Conservation (phyloP, 2,113 vertebrate genomes). For the Anolis sagrei region DNA sequence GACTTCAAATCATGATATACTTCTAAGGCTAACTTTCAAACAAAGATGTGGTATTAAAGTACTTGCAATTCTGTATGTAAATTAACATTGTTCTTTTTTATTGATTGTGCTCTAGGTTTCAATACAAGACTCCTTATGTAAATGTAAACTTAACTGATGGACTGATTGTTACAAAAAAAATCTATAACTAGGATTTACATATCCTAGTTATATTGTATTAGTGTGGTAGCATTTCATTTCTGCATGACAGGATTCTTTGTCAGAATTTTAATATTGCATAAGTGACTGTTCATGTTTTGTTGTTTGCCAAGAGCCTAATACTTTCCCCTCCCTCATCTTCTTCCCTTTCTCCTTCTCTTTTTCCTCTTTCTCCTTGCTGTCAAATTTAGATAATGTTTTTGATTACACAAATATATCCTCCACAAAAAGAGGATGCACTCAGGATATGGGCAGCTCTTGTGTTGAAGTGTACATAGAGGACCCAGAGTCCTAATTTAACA, state of each 20-base stretch:
- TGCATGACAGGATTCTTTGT: neutral
- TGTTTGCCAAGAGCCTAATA: constrained; percentile 17
- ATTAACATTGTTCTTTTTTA: constrained; percentile 37
- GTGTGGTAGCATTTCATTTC: constrained; percentile 42
- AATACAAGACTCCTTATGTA: constrained; percentile 28
- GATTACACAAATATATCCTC: neutral
- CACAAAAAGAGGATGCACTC: neutral
- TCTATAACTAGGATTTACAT: constrained; percentile 48
- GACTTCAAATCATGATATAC: constrained; percentile 41
- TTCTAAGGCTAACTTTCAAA: constrained; percentile 49
- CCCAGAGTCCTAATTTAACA: neutral
- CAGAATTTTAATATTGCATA: constrained; percentile 42
- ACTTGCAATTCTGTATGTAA: constrained; percentile 56
- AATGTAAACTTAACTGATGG: constrained; percentile 31
- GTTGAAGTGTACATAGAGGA: neutral
- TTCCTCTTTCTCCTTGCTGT: neutral
- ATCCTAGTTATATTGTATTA: constrained; percentile 29
- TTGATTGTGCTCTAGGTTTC: constrained; percentile 51
- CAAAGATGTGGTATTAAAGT: constrained; percentile 43
- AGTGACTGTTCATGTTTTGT: constrained; percentile 1
- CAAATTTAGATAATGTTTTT: neutral
- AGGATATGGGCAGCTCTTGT: neutral
- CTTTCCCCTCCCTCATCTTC: neutral
- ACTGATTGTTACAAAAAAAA: constrained; percentile 14
- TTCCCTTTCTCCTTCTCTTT: neutral